A percentile compares a stretch with the other conserved stretches of the same genome.
phyloP scores from a whole-genome alignment of 2,888 invertebrate species.

The Capitulum mitella region DNA sequence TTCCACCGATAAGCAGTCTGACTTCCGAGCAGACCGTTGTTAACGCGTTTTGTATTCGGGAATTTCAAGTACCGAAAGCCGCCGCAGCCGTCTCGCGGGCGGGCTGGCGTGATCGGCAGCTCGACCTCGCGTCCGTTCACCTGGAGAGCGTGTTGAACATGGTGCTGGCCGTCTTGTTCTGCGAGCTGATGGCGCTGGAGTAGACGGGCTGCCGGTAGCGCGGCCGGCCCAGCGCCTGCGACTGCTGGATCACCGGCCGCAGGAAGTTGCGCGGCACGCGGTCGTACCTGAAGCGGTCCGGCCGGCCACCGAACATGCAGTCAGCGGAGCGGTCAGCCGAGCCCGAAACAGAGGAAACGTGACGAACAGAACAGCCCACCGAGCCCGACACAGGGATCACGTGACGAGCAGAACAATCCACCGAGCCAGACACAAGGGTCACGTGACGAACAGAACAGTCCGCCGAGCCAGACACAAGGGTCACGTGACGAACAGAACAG shows the following conservation, averaged over 20 bases:
- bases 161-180: conserved; percentile 25
- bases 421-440: background rate
- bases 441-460: no score
- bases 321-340: conserved; percentile 30
- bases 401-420: no score
- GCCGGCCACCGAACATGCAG: conserved; percentile 36
- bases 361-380: background rate
- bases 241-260: conserved; percentile 31
- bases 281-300: conserved; percentile 60
- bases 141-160: conserved; percentile 23
- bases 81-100: no score
- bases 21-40: no score
- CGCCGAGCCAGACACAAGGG: no score
- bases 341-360: background rate
- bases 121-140: background rate
- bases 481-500: no score
- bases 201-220: conserved; percentile 29
- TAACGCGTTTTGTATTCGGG: no score
- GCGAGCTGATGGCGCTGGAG: conserved; percentile 22
- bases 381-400: background rate
- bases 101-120: no score
- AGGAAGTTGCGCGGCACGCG: conserved; percentile 55
- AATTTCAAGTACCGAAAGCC: no score
- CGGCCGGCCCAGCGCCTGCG: conserved; percentile 1
- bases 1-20: no score